Evolutionary conservation across 2,888 invertebrate genomes (phyloP).

Genomic region (Pecten maximus): DNA sequence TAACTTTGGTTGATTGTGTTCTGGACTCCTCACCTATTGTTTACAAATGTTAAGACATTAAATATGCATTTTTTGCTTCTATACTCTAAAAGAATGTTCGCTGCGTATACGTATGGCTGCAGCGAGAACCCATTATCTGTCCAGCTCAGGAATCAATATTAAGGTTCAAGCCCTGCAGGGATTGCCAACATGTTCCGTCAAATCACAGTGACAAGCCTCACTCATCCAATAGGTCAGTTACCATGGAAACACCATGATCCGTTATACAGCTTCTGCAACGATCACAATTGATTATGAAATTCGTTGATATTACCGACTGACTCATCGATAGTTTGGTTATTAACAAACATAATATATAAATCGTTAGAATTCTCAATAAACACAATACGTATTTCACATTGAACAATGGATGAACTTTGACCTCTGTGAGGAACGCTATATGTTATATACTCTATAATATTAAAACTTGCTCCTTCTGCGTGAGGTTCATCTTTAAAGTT

Average conservation of each 20-base stretch:
- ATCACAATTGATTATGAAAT: neutral
- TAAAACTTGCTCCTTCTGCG: too few relatives aligned
- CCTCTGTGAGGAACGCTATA: too few relatives aligned
- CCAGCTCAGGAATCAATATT: neutral
- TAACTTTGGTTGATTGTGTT: too few relatives aligned
- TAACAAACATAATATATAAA: too few relatives aligned
- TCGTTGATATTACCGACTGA: too few relatives aligned
- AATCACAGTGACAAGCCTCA: neutral
- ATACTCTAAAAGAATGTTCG: neutral
- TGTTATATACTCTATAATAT: too few relatives aligned
- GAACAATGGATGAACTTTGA: too few relatives aligned
- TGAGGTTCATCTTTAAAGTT: too few relatives aligned
- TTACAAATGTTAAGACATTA: neutral
- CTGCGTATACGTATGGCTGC: neutral
- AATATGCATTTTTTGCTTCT: neutral
- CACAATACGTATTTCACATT: too few relatives aligned
- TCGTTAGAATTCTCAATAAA: too few relatives aligned
- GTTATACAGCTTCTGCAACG: neutral
- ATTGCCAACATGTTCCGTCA: constrained; percentile 12
- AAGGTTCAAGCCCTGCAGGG: neutral
- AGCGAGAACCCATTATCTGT: neutral
- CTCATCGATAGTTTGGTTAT: too few relatives aligned
- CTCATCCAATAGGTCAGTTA: constrained; percentile 32
- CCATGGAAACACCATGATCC: neutral
- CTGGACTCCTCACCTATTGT: too few relatives aligned